Conservation (phyloP, 1,140 invertebrate genomes). For the Bombyx mandarina region DNA sequence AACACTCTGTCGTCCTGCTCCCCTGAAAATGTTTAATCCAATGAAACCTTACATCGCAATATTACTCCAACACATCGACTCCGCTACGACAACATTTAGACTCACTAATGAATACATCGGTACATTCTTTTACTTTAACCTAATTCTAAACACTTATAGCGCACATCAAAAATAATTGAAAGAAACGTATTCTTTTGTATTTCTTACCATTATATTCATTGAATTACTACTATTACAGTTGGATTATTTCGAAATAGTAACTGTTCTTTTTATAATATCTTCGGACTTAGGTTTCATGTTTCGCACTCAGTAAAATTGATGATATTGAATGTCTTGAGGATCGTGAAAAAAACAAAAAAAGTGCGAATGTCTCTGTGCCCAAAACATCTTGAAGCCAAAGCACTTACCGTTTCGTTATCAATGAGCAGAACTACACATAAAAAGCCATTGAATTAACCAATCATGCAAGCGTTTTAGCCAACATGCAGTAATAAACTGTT, state of each 20-base stretch:
- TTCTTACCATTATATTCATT: too few species aligned
- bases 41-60: slow-evolving; percentile 32
- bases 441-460: slow-evolving; percentile 56
- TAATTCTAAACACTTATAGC: background rate
- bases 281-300: too few species aligned
- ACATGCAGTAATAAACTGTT: slow-evolving; percentile 55
- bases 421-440: slow-evolving; percentile 57
- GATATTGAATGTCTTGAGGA: too few species aligned
- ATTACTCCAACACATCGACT: slow-evolving; percentile 5
- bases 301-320: too few species aligned
- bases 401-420: slow-evolving; percentile 32
- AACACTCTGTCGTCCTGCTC: slow-evolving; percentile 93
- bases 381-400: slow-evolving; percentile 9
- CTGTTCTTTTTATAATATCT: too few species aligned
- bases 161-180: background rate
- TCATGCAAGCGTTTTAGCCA: slow-evolving; percentile 59
- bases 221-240: too few species aligned
- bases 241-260: too few species aligned
- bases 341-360: too few species aligned
- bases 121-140: background rate
- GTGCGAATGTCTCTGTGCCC: slow-evolving; percentile 1
- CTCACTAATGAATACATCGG: slow-evolving; percentile 2
- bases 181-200: too few species aligned
- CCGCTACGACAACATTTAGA: slow-evolving; percentile 1
- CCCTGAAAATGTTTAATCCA: slow-evolving; percentile 75